phyloP scores from a whole-genome alignment of 2,113 vertebrate genomes.

The Pimephales promelas region DNA sequence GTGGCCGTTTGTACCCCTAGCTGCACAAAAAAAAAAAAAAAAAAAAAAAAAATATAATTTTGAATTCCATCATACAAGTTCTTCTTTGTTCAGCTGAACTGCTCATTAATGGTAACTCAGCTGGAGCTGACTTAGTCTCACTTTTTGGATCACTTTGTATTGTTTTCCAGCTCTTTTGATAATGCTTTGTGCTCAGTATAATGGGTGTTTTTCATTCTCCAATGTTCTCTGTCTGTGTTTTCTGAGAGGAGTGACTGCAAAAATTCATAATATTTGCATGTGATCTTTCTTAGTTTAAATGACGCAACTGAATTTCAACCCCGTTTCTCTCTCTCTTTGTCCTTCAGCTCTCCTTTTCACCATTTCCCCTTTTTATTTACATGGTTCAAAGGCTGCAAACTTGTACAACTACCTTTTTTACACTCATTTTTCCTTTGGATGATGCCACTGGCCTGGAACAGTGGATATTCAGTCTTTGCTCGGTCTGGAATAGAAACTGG shows the following conservation, averaged over 20 bases:
- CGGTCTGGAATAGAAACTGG: slow-evolving; percentile 45
- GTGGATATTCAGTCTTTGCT: slow-evolving; percentile 27
- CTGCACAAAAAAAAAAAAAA: too few relatives aligned
- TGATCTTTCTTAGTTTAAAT: not conserved
- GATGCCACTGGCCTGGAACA: slow-evolving; percentile 32
- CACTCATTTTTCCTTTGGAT: slow-evolving; percentile 9
- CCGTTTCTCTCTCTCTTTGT: not conserved
- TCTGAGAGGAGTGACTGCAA: not conserved
- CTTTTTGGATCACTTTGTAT: not conserved
- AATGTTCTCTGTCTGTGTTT: not conserved
- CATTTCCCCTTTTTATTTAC: not conserved
- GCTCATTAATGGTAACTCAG: slow-evolving; percentile 23
- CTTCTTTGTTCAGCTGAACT: slow-evolving; percentile 45
- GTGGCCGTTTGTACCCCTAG: too few relatives aligned
- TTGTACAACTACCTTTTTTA: slow-evolving; percentile 6
- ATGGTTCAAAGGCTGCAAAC: not conserved
- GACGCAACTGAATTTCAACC: not conserved
- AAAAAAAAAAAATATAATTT: too few relatives aligned
- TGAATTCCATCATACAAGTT: slow-evolving; percentile 19
- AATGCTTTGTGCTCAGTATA: not conserved
- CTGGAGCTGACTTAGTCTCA: slow-evolving; percentile 28
- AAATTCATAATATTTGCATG: not conserved
- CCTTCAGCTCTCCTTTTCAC: not conserved
- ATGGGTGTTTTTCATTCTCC: not conserved
- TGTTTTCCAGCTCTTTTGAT: slow-evolving; percentile 16